Evolutionary conservation across 1,140 invertebrate species (phyloP).

Genomic region (Eciton burchellii): DNA sequence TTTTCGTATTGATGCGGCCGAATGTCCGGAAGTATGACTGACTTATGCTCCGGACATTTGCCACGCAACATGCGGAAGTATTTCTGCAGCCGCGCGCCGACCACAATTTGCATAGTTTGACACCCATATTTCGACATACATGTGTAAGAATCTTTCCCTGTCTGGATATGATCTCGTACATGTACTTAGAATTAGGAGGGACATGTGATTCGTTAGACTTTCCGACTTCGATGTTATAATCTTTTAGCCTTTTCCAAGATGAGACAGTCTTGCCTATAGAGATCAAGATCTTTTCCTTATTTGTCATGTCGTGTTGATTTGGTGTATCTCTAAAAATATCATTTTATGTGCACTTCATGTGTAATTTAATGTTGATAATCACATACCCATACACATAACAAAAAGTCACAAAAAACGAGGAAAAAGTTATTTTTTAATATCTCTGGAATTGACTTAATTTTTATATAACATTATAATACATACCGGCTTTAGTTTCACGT

Average conservation of each 20-base stretch:
- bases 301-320: slow-evolving; percentile 57
- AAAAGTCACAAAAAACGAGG: too few species aligned
- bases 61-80: slow-evolving; percentile 65
- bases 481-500: too few species aligned
- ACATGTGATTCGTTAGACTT: slow-evolving; percentile 74
- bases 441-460: too few species aligned
- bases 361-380: too few species aligned
- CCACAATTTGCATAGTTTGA: slow-evolving; percentile 72
- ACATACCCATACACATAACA: too few species aligned
- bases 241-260: slow-evolving; percentile 72
- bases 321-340: slow-evolving; percentile 71
- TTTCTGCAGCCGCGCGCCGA: slow-evolving; percentile 47
- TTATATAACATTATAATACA: too few species aligned
- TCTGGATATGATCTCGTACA: slow-evolving; percentile 87
- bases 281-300: slow-evolving; percentile 58
- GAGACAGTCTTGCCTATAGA: slow-evolving; percentile 58
- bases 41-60: slow-evolving; percentile 66
- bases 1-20: slow-evolving; percentile 82
- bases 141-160: slow-evolving; percentile 83
- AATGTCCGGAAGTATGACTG: slow-evolving; percentile 85
- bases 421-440: too few species aligned
- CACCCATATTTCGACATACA: slow-evolving; percentile 83
- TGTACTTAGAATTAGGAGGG: slow-evolving; percentile 79
- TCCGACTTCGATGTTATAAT: slow-evolving; percentile 54
- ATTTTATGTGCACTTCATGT: too few species aligned